Percentiles rank a stretch among this genome's conserved stretches.
phyloP scores from a whole-genome alignment of 2,113 vertebrate genomes.

The Thryonomys swinderianus region DNA sequence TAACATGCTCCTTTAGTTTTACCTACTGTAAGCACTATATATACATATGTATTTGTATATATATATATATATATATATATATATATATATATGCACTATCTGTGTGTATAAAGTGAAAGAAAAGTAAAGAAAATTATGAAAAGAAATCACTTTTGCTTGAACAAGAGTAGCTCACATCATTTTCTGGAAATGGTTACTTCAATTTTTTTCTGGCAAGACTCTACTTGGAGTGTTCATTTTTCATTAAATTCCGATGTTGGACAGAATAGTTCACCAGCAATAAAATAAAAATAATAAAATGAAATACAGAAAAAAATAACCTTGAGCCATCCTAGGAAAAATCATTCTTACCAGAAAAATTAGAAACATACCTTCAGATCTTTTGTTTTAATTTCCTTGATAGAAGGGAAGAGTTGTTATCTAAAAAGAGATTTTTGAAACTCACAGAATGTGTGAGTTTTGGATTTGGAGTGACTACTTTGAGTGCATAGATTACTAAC shows the following conservation, averaged over 20 bases:
- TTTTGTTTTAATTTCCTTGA: not conserved
- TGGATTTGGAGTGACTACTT: not conserved
- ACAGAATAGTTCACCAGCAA: conserved; percentile 53
- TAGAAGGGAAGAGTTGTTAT: not conserved
- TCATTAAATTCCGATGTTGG: conserved; percentile 72
- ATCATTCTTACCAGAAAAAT: not conserved
- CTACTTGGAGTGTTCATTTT: conserved; percentile 56
- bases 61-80: not conserved
- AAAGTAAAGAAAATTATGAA: not conserved
- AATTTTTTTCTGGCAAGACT: conserved; percentile 20
- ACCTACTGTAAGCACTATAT: not conserved
- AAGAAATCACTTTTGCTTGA: not conserved
- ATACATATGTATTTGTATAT: not conserved
- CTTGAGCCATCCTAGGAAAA: conserved; percentile 10
- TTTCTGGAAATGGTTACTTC: conserved; percentile 59
- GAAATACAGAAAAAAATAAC: conserved; percentile 47
- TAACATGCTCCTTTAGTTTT: not conserved
- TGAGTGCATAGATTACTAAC: not conserved
- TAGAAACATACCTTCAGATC: conserved; percentile 45
- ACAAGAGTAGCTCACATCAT: not conserved
- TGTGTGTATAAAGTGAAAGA: too few species aligned
- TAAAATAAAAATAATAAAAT: conserved; percentile 44
- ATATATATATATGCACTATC: rapidly evolving
- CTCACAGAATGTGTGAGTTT: not conserved
- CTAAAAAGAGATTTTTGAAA: conserved; percentile 50